phyloP scores from a whole-genome alignment of 1,140 invertebrate genomes.

The Parasteatoda tepidariorum region DNA sequence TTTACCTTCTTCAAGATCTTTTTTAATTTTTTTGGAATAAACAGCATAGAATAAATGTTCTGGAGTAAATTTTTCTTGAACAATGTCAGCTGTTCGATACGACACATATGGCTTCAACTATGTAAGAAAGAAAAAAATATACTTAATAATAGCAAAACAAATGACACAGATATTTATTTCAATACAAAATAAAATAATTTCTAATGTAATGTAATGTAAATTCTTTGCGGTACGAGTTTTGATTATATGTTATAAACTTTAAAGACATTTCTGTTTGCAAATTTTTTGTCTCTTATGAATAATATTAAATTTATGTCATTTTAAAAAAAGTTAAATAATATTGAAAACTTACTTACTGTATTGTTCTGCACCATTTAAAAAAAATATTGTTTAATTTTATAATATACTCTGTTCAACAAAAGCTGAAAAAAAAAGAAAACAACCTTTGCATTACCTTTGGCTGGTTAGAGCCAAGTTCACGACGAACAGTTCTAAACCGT shows the following conservation, averaged over 20 bases:
- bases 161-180: no score
- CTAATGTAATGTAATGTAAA: not conserved
- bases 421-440: not conserved
- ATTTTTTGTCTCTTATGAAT: not conserved
- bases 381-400: no score
- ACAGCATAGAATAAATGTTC: constrained; percentile 85
- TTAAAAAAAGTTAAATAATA: no score
- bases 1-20: constrained; percentile 81
- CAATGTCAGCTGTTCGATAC: constrained; percentile 80
- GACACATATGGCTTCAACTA: constrained; percentile 95
- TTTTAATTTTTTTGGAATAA: constrained; percentile 83
- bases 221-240: not conserved
- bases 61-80: constrained; percentile 83
- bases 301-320: not conserved
- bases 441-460: not conserved
- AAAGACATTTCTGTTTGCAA: not conserved
- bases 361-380: no score
- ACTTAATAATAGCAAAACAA: no score
- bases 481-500: not conserved
- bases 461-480: not conserved
- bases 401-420: no score
- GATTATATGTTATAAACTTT: not conserved
- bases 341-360: no score
- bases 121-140: constrained; percentile 67
- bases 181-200: not conserved